These are phyloP conservation scores for Muschampia staudingeri DNA, from an alignment of 2,888 invertebrate genomes.

Conservation along the genomic window DNA sequence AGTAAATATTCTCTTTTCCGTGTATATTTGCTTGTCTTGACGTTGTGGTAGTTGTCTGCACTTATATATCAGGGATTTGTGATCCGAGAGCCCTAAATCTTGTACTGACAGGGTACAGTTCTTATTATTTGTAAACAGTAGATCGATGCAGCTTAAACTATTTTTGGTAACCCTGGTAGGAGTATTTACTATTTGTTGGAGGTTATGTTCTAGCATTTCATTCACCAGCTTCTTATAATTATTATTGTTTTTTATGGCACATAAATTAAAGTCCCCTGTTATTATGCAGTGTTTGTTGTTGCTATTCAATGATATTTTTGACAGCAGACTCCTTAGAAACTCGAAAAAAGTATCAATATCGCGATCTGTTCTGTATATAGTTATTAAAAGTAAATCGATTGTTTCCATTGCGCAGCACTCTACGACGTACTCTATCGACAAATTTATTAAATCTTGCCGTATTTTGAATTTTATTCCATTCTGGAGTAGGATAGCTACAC, in stretches of 20 bases:
- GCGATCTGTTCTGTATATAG: constrained; percentile 14
- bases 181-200: constrained; percentile 21
- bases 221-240: constrained; percentile 15
- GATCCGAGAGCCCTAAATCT: constrained; percentile 25
- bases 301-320: neutral
- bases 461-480: constrained; percentile 24
- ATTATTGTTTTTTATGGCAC: constrained; percentile 12
- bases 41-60: neutral
- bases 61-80: constrained; percentile 11
- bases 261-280: constrained; percentile 26
- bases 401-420: constrained; percentile 31
- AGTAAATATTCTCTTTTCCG: constrained; percentile 24
- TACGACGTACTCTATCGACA: constrained; percentile 14
- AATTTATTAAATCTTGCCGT: constrained; percentile 5
- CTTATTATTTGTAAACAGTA: constrained; percentile 31
- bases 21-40: neutral
- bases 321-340: neutral
- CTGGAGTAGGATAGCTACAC: constrained; percentile 18
- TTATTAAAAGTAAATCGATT: neutral
- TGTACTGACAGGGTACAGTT: neutral
- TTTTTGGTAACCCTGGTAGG: constrained; percentile 26
- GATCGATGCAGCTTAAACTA: constrained; percentile 27
- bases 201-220: constrained; percentile 18
- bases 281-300: constrained; percentile 3
- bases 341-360: constrained; percentile 27